A percentile compares a stretch with the other conserved stretches of the same genome.
These are phyloP conservation scores for Homalodisca vitripennis DNA, from an alignment of 1,140 invertebrate genomes.

Conservation along the genomic window DNA sequence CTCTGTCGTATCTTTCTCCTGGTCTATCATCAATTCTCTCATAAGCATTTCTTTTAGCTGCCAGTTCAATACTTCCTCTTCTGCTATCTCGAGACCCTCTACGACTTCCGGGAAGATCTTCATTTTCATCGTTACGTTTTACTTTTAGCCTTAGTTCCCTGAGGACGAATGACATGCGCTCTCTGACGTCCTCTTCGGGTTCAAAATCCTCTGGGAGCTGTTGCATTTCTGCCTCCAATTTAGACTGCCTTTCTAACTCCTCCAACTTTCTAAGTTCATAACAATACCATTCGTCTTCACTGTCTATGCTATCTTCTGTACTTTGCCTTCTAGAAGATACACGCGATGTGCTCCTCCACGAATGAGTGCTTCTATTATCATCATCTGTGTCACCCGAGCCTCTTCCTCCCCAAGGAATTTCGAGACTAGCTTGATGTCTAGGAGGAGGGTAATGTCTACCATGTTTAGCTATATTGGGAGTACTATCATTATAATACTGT, in stretches of 20 bases:
- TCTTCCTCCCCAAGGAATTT: constrained; percentile 65
- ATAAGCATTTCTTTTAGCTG: constrained; percentile 5
- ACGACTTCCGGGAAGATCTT: constrained; percentile 10
- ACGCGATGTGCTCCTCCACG: constrained; percentile 78
- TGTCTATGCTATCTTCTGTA: constrained; percentile 90
- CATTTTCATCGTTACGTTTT: constrained; percentile 42
- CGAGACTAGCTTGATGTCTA: constrained; percentile 73
- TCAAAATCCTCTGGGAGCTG: constrained; percentile 47
- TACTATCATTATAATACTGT: constrained; percentile 4
- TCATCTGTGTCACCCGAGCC: constrained; percentile 64
- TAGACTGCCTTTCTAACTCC: constrained; percentile 75
- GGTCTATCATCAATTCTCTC: constrained; percentile 20
- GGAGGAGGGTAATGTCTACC: constrained; percentile 54
- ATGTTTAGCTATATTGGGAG: constrained; percentile 13
- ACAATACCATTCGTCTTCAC: constrained; percentile 91
- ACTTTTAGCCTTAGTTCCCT: constrained; percentile 70
- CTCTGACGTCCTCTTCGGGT: constrained; percentile 68
- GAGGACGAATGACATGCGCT: constrained; percentile 74
- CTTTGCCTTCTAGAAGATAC: constrained; percentile 86
- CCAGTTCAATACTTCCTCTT: constrained; percentile 24
- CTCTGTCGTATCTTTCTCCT: constrained; percentile 12
- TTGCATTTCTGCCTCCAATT: constrained; percentile 62
- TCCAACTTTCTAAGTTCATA: constrained; percentile 85
- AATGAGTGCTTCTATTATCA: constrained; percentile 81
- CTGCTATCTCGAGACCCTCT: constrained; percentile 8